These are phyloP conservation scores for Ophion obscuratus DNA, from an alignment of 2,888 invertebrate genomes.

Conservation along the genomic window DNA sequence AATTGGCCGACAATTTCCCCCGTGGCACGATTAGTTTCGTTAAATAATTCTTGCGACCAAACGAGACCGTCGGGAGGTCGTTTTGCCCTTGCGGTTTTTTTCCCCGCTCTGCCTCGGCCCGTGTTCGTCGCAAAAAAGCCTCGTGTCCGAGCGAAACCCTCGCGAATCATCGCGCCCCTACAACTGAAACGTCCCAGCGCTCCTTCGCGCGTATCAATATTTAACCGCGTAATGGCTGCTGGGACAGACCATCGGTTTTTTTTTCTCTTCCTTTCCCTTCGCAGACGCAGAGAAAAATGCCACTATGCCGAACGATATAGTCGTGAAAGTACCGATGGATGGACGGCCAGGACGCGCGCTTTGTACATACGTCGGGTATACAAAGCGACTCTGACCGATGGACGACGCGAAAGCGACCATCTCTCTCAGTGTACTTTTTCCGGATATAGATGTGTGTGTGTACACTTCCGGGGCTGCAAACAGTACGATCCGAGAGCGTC, in stretches of 20 bases:
- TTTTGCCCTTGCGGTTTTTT: background rate
- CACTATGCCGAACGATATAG: background rate
- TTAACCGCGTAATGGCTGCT: constrained; percentile 41
- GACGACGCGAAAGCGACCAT: constrained; percentile 3
- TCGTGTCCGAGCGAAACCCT: constrained; percentile 16
- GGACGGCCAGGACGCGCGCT: constrained; percentile 1
- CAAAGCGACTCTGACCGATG: constrained; percentile 7
- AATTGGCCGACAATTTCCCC: background rate
- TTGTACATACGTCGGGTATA: constrained; percentile 1
- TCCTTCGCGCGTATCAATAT: constrained; percentile 49
- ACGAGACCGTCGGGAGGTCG: background rate
- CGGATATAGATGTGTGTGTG: constrained; percentile 29
- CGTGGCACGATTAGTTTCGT: background rate
- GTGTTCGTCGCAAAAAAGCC: background rate
- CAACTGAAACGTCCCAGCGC: constrained; percentile 7
- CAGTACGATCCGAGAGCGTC: background rate
- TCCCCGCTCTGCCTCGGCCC: background rate
- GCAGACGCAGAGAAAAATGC: constrained; percentile 27
- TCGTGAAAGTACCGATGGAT: constrained; percentile 2
- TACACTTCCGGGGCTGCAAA: constrained; percentile 17
- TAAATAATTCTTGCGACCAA: background rate
- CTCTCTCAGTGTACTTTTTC: constrained; percentile 10
- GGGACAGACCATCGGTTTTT: constrained; percentile 26
- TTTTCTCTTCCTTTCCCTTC: background rate
- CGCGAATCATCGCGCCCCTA: constrained; percentile 4